These are phyloP conservation scores for Scopus umbretta DNA, from an alignment of 2,113 vertebrate genomes.

Conservation along the genomic window DNA sequence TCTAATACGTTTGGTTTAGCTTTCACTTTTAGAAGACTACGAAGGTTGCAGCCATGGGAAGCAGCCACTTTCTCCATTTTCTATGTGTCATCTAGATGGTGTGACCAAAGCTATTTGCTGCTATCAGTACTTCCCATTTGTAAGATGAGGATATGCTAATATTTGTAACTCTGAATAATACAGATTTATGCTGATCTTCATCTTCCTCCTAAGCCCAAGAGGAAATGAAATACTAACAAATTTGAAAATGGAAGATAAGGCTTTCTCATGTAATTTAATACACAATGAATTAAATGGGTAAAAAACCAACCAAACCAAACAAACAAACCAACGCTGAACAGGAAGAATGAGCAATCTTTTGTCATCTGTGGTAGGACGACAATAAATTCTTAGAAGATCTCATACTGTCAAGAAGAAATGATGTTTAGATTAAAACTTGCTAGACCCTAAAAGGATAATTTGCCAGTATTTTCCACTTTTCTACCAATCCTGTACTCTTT, in stretches of 20 bases:
- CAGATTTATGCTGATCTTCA: neutral
- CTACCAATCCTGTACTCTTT: conserved; percentile 52
- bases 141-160: neutral
- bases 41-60: neutral
- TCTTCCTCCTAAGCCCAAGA: neutral
- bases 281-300: conserved; percentile 26
- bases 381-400: conserved; percentile 60
- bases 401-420: conserved; percentile 45
- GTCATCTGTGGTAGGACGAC: conserved; percentile 8
- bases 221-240: conserved; percentile 34
- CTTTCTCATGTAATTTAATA: neutral
- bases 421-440: conserved; percentile 65
- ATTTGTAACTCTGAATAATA: neutral
- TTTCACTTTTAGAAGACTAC: neutral
- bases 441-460: conserved; percentile 63
- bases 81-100: neutral
- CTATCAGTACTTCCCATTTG: neutral
- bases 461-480: conserved; percentile 65
- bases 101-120: neutral
- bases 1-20: neutral
- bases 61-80: neutral
- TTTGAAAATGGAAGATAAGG: conserved; percentile 9
- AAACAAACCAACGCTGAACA: conserved; percentile 25
- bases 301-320: too few species aligned
- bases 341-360: conserved; percentile 46